Base-by-base conservation (phyloP, 2,113 vertebrate species). In the Sorex araneus region DNA sequence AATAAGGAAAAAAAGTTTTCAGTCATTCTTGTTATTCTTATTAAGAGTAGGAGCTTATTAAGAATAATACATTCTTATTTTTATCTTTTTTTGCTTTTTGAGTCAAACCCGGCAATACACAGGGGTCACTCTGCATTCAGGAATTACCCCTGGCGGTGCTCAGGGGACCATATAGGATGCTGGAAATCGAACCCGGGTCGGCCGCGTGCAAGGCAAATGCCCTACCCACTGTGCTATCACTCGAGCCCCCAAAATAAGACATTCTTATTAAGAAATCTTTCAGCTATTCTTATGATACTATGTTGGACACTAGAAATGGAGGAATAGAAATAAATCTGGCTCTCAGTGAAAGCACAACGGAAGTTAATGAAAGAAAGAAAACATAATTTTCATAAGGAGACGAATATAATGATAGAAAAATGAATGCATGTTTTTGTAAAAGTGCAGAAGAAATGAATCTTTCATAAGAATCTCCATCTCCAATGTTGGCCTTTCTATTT, bases 351-450 rank as follows among this genome's bases (percentile, higher is more conserved):
- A 19, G 28, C 18, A 64, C 12, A 60, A 15, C 57, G 8, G 32
- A 60, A 34, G 54, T 64, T 54, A 50, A 73, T 25, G 43, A 92
- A 75, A 57, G 40, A 50, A 30, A 90, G 13, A 54, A 76, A 89
- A 74, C 28, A 34, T 36, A 28, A 92, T 67, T 94, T 87, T 76
- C 88, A 12, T 83, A 76, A 71, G 66, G 60, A 28, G 60, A 60
- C 23, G 36, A 82, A 85, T 66, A 28, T 18, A 30, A 34, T 1
- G 6, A 15, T 13, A 40, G 60, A 79, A n/a, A 87, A 32, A 64
- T 27, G 25, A 32, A 64, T 27, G 25, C 4, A 57, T 1, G 18
- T 78, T 84, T 25, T 28, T 87, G 1, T n/a, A 9, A 13, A 78
- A 87, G 3, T 71, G 7, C 6, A 34, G 43, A 92, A 94, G 76